A percentile compares a stretch with the other conserved stretches of the same genome.
phyloP scores from a whole-genome alignment of 2,888 invertebrate genomes.

The Tricholauxania praeusta region DNA sequence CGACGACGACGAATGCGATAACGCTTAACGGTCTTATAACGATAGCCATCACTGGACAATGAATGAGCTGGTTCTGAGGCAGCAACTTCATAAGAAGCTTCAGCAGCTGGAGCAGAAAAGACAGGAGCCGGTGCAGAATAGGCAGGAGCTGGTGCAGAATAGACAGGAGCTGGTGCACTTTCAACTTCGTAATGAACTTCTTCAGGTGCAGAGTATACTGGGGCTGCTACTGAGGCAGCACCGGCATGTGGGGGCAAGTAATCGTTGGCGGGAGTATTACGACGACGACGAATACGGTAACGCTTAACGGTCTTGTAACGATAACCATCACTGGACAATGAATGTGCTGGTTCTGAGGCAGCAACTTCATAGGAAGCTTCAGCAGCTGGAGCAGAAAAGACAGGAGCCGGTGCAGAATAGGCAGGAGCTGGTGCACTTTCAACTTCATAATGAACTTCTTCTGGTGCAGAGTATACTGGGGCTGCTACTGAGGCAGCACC shows the following conservation, averaged over 20 bases:
- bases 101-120: slow-evolving; percentile 29
- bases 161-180: slow-evolving; percentile 26
- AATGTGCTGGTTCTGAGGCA: slow-evolving; percentile 38
- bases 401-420: slow-evolving; percentile 20
- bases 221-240: slow-evolving; percentile 20
- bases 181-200: background rate
- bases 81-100: slow-evolving; percentile 20
- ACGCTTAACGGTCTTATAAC: slow-evolving; percentile 35
- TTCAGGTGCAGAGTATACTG: slow-evolving; percentile 14
- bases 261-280: slow-evolving; percentile 36
- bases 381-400: slow-evolving; percentile 18
- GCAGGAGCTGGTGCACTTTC: slow-evolving; percentile 7
- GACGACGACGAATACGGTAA: slow-evolving; percentile 37
- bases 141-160: slow-evolving; percentile 26
- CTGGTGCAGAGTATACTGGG: slow-evolving; percentile 24
- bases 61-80: slow-evolving; percentile 36
- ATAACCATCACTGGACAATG: slow-evolving; percentile 33
- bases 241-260: slow-evolving; percentile 22
- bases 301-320: slow-evolving; percentile 39
- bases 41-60: slow-evolving; percentile 31
- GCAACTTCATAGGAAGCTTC: slow-evolving; percentile 9
- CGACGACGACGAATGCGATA: slow-evolving; percentile 37
- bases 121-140: slow-evolving; percentile 29
- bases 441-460: slow-evolving; percentile 9
- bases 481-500: slow-evolving; percentile 23